Evolutionary conservation across 1,140 invertebrate species (phyloP).

Genomic region (Drosophila repletoides): DNA sequence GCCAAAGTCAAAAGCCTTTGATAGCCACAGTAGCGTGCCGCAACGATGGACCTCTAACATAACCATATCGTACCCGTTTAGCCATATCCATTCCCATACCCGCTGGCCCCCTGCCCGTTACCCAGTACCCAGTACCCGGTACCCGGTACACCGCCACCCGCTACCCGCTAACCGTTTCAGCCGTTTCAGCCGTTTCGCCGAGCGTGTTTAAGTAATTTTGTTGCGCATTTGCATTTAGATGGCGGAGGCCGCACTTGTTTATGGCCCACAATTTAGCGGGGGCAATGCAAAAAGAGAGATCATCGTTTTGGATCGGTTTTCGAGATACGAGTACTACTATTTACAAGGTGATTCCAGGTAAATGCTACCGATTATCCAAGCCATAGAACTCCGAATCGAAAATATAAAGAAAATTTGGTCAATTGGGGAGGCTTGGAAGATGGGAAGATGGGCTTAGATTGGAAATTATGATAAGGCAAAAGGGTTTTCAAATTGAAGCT

Average conservation of each 20-base stretch:
- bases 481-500: no score
- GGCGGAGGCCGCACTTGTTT: conserved; percentile 63
- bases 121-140: no score
- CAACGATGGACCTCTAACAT: conserved; percentile 56
- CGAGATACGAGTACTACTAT: no score
- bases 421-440: no score
- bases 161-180: no score
- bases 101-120: background rate
- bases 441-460: no score
- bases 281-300: background rate
- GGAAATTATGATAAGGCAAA: no score
- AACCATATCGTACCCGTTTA: conserved; percentile 38
- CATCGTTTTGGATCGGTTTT: background rate
- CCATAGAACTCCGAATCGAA: no score
- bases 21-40: conserved; percentile 73
- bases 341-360: background rate
- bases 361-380: conserved; percentile 11
- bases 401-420: no score
- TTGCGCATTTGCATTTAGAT: conserved; percentile 74
- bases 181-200: background rate
- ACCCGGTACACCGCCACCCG: no score
- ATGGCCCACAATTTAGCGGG: conserved; percentile 52
- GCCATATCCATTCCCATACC: background rate
- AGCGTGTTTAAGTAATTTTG: conserved; percentile 61
- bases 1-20: conserved; percentile 77